phyloP scores from a whole-genome alignment of 1,140 invertebrate species.

The Delia radicum region DNA sequence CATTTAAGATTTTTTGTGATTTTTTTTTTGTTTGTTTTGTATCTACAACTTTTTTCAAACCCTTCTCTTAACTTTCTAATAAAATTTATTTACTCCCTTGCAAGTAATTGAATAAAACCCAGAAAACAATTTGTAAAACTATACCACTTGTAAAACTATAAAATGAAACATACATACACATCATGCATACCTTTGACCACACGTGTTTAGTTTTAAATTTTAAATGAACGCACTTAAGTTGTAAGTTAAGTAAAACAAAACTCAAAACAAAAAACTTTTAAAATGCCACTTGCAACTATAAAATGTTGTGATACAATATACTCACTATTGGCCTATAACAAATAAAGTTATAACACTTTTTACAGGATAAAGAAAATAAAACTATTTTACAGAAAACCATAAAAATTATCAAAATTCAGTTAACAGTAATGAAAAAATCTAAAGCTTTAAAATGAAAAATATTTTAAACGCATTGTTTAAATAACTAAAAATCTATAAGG shows the following conservation, averaged over 20 bases:
- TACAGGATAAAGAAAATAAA: too few species aligned
- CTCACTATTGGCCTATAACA: background rate
- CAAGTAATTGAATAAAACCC: slow-evolving; percentile 10
- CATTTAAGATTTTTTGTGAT: background rate
- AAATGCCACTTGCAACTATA: background rate
- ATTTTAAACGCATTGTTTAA: too few species aligned
- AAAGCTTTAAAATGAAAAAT: too few species aligned
- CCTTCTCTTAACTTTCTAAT: background rate
- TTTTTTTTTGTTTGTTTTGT: background rate
- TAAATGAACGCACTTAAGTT: slow-evolving; percentile 5
- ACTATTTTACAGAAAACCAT: background rate
- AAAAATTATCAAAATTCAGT: background rate
- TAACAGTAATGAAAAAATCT: background rate
- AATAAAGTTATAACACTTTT: too few species aligned
- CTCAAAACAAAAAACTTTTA: background rate
- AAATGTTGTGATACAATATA: background rate
- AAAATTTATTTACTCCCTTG: slow-evolving; percentile 8
- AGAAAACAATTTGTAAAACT: slow-evolving; percentile 14
- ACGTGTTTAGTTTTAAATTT: slow-evolving; percentile 10
- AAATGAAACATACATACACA: background rate
- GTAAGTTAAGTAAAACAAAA: background rate
- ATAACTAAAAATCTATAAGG: too few species aligned
- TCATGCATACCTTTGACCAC: background rate
- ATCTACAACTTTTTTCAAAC: background rate
- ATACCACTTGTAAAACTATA: too few species aligned